Evolutionary conservation across 2,113 vertebrate species (phyloP), one percentile per base, ranked within the genome.

Genomic region (Thamnaconus septentrionalis): DNA sequence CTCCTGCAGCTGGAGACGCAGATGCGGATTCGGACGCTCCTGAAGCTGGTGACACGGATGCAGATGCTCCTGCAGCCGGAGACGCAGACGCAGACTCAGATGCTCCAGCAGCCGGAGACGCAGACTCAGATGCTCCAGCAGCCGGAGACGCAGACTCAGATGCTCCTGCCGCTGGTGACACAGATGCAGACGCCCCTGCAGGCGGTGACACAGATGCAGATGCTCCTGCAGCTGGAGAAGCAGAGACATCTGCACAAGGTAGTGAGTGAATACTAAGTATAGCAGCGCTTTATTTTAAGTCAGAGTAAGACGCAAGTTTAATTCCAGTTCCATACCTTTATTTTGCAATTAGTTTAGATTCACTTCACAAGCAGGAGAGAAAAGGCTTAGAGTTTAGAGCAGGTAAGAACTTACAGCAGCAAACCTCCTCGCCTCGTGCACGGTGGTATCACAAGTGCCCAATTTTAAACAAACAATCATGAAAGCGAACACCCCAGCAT

Each of bases 211-310:
- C 52, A 43, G 44, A 53, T 50, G 48, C 48, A 10, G 5, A 31
- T 31, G 18, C 48, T 8, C 10, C 10, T 0, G 1, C 9, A 10
- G 10, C 5, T 0, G 39, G n/a, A 31, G 49, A 61, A 39, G 8
- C 48, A 10, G 62, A 44, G 5, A 46, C 0, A 6, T 55, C 39
- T 2, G 12, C 0, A 46, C 4, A 31, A 80, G 81, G 74, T 78
- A 40, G 58, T 48, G 3, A 6, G 8, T 46, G 11, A 9, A 10
- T 11, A 7, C n/a, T 10, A 9, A n/a, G 6, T 50, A 50, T 3
- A 31, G 18, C 18, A 31, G 18, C 18, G 1, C 18, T 31, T 31
- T 31, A 31, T 31, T 31, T 31, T 31, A 31, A 31, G 18, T 31
- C 18, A 31, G 18, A 31, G 18, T 31, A 31, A 31, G 18, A 31